phyloP scores from a whole-genome alignment of 2,113 vertebrate species.

The Pica pica region DNA sequence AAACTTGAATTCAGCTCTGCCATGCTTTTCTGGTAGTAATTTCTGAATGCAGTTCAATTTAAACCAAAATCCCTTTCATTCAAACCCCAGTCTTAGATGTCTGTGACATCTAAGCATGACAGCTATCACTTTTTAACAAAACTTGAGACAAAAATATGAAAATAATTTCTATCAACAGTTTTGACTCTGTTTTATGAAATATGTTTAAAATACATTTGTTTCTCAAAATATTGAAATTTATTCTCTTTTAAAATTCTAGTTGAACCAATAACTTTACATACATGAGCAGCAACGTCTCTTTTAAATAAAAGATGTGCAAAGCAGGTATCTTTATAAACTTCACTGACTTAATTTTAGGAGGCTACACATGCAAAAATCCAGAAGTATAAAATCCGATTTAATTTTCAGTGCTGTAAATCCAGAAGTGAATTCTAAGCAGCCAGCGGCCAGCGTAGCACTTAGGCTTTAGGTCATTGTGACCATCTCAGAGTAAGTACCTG shows the following conservation, averaged over 20 bases:
- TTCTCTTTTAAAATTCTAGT: background rate
- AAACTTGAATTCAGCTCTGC: background rate
- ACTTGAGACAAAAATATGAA: background rate
- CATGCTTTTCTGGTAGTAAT: background rate
- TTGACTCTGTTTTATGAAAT: background rate
- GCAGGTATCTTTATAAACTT: background rate
- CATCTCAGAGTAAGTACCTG: background rate
- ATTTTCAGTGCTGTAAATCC: background rate
- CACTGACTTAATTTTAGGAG: background rate
- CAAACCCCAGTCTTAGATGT: background rate
- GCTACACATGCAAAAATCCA: background rate
- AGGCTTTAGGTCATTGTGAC: background rate
- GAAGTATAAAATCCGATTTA: background rate
- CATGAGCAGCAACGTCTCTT: background rate
- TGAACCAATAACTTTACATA: background rate
- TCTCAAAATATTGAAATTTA: background rate
- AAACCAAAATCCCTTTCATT: constrained; percentile 7
- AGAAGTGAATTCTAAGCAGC: background rate
- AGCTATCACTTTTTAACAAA: background rate
- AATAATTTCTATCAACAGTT: background rate
- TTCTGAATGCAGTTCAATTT: background rate
- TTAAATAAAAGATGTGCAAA: background rate
- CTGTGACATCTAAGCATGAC: background rate
- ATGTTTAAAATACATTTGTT: background rate
- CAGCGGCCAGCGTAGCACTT: background rate